Base-by-base conservation (phyloP, 1,140 invertebrate species). In the Drosophila lini region DNA sequence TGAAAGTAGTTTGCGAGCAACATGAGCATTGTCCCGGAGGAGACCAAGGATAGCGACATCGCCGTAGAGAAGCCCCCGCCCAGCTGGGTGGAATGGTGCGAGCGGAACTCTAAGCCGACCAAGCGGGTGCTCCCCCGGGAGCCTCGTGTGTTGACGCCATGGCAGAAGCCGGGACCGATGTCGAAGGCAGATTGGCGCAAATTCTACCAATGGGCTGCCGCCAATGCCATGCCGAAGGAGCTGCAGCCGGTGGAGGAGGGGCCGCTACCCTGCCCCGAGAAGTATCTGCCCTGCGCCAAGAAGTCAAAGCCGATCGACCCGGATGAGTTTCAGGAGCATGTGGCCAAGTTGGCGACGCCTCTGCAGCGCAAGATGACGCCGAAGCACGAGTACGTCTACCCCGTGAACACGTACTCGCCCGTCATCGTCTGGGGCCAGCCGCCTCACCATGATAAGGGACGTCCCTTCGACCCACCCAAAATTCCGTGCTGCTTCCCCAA, bases 151-250 rank as follows among this genome's bases (percentile, higher is more conserved):
- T 2, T 50, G 5, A 80, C 78, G 1, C 77, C 44, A 4, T 92
- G 91, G 91, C 81, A 81, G 31, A 84, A 68, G 8, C 65, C 67
- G 5, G 90, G 91, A 10, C 91, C 91, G 2, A 92, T 92, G 91
- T 34, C 22, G 5, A 78, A 85, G 15, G 61, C 60, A 1, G 65
- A 80, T 4, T 92, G 91, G 91, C 38, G 45, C 15, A 36, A 47
- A 0, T 92, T 16, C 36, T 80, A 31, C 16, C 25, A n/a, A 11
- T 85, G 81, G 81, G 77, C 81, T 3, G 42, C 64, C 19, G 2
- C 5, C 9, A 73, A 34, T 9, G 44, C 74, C 16, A 59, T 70
- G 62, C 82, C 75, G 1, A 75, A 45, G 16, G 80, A 63, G 5
- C 9, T 44, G 13, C 53, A 19, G 0, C 0, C 0, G 42, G 61